A percentile compares a stretch with the other conserved stretches of the same genome.
Evolutionary conservation across 2,113 vertebrate species (phyloP).

Genomic region (Bothrops jararaca): DNA sequence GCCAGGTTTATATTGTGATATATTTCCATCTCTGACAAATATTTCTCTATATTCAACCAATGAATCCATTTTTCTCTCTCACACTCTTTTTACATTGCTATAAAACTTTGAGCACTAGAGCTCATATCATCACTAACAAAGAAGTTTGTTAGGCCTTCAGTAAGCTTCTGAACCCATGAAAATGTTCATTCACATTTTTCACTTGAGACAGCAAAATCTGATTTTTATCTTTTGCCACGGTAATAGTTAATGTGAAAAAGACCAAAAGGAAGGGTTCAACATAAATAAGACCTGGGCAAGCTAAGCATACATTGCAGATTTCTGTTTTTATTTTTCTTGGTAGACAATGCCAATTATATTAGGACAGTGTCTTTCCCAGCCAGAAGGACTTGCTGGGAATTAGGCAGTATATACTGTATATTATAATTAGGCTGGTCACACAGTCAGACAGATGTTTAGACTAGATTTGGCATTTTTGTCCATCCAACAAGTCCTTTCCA

Average conservation of each 20-base stretch:
- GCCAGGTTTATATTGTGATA: neutral
- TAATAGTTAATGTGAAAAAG: neutral
- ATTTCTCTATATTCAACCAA: neutral
- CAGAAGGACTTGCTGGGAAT: neutral
- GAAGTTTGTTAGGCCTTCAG: neutral
- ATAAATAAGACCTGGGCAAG: neutral
- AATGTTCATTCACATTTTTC: neutral
- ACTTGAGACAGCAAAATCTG: neutral
- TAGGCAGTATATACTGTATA: neutral
- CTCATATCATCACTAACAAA: neutral
- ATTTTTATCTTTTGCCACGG: neutral
- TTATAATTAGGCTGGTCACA: neutral
- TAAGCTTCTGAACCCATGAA: neutral
- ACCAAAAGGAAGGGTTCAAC: neutral
- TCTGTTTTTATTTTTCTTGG: neutral
- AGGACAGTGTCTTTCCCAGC: neutral
- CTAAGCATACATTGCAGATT: neutral
- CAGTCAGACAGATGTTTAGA: neutral
- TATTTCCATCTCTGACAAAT: neutral
- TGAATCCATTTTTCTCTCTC: neutral
- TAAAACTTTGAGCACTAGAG: neutral
- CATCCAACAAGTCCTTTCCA: neutral
- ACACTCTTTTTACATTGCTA: neutral
- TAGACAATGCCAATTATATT: neutral
- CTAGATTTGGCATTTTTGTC: neutral